These are phyloP conservation scores for Plebejus argus DNA, from an alignment of 2,888 invertebrate genomes.

Conservation along the genomic window DNA sequence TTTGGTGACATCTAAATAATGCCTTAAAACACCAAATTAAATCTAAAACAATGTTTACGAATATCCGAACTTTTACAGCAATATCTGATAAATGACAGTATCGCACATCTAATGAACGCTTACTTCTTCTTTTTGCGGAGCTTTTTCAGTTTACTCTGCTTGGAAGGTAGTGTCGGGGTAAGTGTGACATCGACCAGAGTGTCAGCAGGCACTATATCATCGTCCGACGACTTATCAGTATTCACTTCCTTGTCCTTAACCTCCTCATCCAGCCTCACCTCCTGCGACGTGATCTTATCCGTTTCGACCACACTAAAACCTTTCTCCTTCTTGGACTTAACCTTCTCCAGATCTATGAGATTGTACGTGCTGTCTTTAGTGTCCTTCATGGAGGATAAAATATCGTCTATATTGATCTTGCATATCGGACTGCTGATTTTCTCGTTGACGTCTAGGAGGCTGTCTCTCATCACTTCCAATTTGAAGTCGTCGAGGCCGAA, in stretches of 20 bases:
- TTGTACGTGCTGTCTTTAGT: slow-evolving; percentile 66
- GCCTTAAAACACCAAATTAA: not conserved
- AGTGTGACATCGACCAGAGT: slow-evolving; percentile 52
- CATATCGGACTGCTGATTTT: slow-evolving; percentile 69
- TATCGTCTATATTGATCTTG: slow-evolving; percentile 73
- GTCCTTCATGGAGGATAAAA: slow-evolving; percentile 69
- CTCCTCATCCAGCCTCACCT: slow-evolving; percentile 67
- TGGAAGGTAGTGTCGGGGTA: slow-evolving; percentile 61
- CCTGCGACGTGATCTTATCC: slow-evolving; percentile 67
- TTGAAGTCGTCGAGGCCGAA: slow-evolving; percentile 72
- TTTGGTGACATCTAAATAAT: not conserved
- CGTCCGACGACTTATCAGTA: slow-evolving; percentile 80
- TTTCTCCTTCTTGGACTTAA: slow-evolving; percentile 63
- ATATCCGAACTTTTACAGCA: not conserved
- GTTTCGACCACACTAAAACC: slow-evolving; percentile 69
- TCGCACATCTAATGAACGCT: slow-evolving; percentile 46
- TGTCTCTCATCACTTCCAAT: slow-evolving; percentile 72
- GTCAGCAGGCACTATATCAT: slow-evolving; percentile 74
- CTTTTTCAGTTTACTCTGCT: slow-evolving; percentile 78
- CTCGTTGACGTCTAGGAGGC: slow-evolving; percentile 65
- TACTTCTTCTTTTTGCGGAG: slow-evolving; percentile 83
- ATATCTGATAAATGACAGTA: not conserved
- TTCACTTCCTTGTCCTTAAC: slow-evolving; percentile 58
- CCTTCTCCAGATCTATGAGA: slow-evolving; percentile 69
- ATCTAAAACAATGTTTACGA: slow-evolving; percentile 4